phyloP scores from a whole-genome alignment of 2,113 vertebrate genomes.

The Psittacara wagleri region DNA sequence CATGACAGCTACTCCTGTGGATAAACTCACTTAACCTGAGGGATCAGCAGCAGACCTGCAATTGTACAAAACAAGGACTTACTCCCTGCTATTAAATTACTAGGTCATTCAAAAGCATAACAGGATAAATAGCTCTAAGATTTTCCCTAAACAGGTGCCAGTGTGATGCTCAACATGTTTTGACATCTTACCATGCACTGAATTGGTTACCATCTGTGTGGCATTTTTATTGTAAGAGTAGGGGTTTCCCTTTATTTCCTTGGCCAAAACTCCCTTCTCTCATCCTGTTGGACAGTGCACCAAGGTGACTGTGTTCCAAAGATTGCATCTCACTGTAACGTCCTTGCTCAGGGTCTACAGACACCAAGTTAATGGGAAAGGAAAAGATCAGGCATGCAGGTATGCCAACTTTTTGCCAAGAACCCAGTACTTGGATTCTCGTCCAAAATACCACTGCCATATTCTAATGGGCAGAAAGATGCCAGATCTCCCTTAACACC shows the following conservation, averaged over 20 bases:
- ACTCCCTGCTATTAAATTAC: neutral
- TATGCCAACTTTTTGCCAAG: neutral
- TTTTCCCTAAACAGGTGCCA: neutral
- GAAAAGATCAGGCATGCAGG: neutral
- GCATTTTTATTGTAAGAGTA: neutral
- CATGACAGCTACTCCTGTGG: neutral
- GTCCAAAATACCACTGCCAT: neutral
- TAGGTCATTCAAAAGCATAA: neutral
- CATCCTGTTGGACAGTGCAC: neutral
- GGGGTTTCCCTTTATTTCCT: neutral
- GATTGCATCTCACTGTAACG: neutral
- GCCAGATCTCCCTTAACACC: neutral
- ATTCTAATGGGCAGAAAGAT: neutral
- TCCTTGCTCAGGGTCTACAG: neutral
- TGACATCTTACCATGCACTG: neutral
- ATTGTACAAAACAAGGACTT: neutral
- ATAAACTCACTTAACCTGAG: neutral
- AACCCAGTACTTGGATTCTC: neutral
- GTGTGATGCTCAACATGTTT: neutral
- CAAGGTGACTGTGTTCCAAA: neutral
- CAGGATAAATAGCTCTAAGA: neutral
- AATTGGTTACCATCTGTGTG: constrained; percentile 21
- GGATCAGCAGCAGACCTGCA: neutral
- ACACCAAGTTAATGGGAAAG: neutral
- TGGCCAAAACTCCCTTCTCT: neutral